Base-by-base conservation (phyloP, 2,797 vertebrate genomes). In the Myioborus miniatus region DNA sequence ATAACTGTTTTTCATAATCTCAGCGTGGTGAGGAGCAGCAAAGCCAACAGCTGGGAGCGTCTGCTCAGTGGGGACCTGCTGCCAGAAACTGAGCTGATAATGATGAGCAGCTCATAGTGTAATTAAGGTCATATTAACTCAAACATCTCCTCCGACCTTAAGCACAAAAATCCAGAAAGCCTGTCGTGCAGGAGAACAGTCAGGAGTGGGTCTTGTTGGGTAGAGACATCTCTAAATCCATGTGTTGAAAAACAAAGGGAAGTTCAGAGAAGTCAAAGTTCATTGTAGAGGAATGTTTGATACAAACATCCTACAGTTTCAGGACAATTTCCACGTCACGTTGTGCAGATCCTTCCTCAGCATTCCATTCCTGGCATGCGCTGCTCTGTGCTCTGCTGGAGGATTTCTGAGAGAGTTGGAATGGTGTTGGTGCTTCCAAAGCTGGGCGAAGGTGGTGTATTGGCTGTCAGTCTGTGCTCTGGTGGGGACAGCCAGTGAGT, bases 31-130 rank as follows among this genome's bases (percentile, higher is more conserved):
- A 83, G 77, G 24, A 93, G 91, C 69, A 86, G 82, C 59, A 87
- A 89, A 58, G 19, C 59, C 12, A 46, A 58, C 83, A 92, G 81
- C 89, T 95, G 76, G 65, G 69, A 72, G 70, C 1, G 1, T 84
- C 88, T 92, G 89, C 89, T 94, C 41, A 46, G n/a, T 62, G 34
- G 74, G 70, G 90, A 93, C 83, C 70, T 89, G 71, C 90, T 93
- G 89, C 90, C 92, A 91, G 88, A 93, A 91, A 67, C 30, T 2
- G 85, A 87, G 79, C 89, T 93, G 89, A 32, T 88, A 53, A 62
- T 65, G 89, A 72, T 89, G 87, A 89, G 89, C 67, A 85, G 79
- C 91, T 94, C 94, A 34, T 36, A 7, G 60, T 60, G 49, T 83
- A 82, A 86, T 88, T 88, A 86, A 86, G 87, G 79, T 62, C 65